Evolutionary conservation across 2,888 invertebrate genomes (phyloP), one percentile per base, ranked within the genome.

Genomic region (Lasioglossum morio): DNA sequence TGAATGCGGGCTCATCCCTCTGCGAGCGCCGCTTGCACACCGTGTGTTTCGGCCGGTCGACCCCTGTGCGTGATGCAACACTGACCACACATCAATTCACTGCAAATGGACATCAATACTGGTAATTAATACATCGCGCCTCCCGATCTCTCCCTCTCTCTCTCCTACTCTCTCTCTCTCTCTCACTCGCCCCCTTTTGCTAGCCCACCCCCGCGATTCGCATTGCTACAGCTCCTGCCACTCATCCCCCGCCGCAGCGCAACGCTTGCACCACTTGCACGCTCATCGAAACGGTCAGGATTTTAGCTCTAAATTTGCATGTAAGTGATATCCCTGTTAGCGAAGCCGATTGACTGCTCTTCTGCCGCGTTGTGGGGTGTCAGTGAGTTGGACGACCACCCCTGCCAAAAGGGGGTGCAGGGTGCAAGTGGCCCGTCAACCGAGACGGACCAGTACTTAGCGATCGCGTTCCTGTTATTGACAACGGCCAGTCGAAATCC

Each of bases 41-140:
- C 89, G 92, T 81, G 89, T 89, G 87, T 93, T 93, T 94, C 93
- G 92, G 91, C 91, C 91, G 93, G 92, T 93, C 94, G 92, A 94
- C 94, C 94, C 94, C 94, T 94, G 94, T 91, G 93, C 93, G 94
- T 94, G 94, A 94, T 94, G 94, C 94, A 94, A 94, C 94, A 94
- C 94, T 94, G 94, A 95, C 95, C 95, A 95, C 95, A 95, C 95
- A 95, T 95, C 95, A 95, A 95, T 95, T 95, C 95, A 94, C 95
- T 95, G 94, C 94, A 95, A 95, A 95, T 95, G 95, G 95, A 95
- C 95, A 95, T 95, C 95, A 95, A 95, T 95, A 95, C 95, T 92
- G 95, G 94, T 95, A 95, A 95, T 95, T 95, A 95, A 95, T 95
- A 95, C 95, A 95, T 95, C 95, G 95, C 95, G 94, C 94, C 94